Percentiles rank a stretch among this genome's conserved stretches.
phyloP scores from a whole-genome alignment of 2,113 vertebrate genomes.

The Circaetus cinerascens region DNA sequence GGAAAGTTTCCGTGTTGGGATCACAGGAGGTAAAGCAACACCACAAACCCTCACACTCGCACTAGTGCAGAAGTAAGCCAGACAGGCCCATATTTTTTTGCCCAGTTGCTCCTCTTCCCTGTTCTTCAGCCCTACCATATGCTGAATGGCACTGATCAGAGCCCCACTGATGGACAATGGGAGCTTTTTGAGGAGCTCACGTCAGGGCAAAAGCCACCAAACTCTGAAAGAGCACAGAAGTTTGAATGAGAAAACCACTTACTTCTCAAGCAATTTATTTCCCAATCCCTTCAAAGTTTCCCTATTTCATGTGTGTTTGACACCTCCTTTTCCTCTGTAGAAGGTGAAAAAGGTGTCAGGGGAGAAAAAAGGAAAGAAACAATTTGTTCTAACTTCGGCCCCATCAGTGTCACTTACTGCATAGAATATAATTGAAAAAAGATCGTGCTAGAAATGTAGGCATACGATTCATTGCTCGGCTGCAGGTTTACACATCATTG shows the following conservation, averaged over 20 bases:
- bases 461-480: background rate
- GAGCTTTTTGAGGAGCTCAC: background rate
- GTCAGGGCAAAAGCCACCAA: background rate
- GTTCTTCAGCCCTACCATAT: background rate
- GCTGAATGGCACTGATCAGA: background rate
- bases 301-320: background rate
- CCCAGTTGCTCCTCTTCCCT: background rate
- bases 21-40: background rate
- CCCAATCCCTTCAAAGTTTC: background rate
- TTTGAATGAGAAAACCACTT: background rate
- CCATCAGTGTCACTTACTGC: background rate
- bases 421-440: background rate
- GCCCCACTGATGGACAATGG: accelerated
- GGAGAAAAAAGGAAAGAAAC: background rate
- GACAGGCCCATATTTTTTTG: background rate
- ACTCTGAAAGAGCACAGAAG: accelerated
- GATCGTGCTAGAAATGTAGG: background rate
- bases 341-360: background rate
- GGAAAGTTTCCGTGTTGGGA: background rate
- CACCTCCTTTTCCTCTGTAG: background rate
- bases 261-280: background rate
- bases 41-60: background rate
- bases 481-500: background rate
- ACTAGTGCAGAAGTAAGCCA: background rate
- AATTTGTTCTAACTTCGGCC: background rate